Conservation (phyloP, 2,888 invertebrate species). For the Netelia virgata region DNA sequence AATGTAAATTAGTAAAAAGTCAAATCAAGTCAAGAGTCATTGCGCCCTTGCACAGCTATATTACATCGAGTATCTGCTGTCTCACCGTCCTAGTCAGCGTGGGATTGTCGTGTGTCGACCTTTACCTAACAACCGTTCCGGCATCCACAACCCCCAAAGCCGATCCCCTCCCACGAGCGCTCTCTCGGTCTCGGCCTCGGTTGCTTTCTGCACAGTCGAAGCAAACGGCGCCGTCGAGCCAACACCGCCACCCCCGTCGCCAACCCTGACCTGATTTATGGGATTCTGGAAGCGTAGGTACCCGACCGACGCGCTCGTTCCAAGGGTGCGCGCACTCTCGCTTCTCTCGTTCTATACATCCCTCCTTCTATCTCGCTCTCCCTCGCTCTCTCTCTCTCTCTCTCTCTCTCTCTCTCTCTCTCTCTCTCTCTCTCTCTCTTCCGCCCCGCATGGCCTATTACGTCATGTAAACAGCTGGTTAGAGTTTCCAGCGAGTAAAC, state of each 20-base stretch:
- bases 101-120: constrained; percentile 83
- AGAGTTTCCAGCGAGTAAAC: constrained; percentile 77
- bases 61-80: not conserved
- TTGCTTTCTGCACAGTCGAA: constrained; percentile 71
- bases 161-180: constrained; percentile 56
- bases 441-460: constrained; percentile 50
- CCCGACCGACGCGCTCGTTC: constrained; percentile 74
- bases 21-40: constrained; percentile 35
- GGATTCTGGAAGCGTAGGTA: constrained; percentile 87
- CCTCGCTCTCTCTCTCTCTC: constrained; percentile 10
- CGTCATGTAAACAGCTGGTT: constrained; percentile 81
- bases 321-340: constrained; percentile 72
- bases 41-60: constrained; percentile 31
- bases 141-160: constrained; percentile 72
- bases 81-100: constrained; percentile 73
- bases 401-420: constrained; percentile 34
- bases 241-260: constrained; percentile 79
- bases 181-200: constrained; percentile 75
- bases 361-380: constrained; percentile 12
- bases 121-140: constrained; percentile 81
- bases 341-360: constrained; percentile 35
- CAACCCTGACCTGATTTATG: constrained; percentile 87
- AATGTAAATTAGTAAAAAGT: constrained; percentile 1
- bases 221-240: constrained; percentile 47
- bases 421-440: constrained; percentile 40